Evolutionary conservation across 2,888 invertebrate genomes (phyloP).

Genomic region (Sesamia inferens): DNA sequence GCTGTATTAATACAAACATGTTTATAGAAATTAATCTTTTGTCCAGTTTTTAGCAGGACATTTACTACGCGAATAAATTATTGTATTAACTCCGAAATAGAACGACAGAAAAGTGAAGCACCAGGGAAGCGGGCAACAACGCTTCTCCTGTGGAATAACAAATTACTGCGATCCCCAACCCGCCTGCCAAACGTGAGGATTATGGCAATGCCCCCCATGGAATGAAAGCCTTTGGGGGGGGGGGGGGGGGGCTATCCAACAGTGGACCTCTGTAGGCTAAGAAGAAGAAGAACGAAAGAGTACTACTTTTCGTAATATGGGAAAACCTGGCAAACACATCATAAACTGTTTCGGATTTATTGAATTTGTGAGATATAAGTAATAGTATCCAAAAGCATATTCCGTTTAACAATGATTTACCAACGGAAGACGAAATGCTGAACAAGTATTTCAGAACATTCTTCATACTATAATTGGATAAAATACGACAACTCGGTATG

Average conservation of each 20-base stretch:
- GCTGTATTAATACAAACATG: conserved; percentile 34
- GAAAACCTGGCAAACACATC: conserved; percentile 9
- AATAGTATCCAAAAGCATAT: not conserved
- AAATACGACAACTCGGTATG: conserved; percentile 12
- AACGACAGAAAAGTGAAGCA: too few species aligned
- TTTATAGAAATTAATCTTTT: conserved; percentile 42
- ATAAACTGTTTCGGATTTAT: conserved; percentile 3
- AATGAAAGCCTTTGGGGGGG: too few species aligned
- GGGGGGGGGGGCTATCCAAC: too few species aligned
- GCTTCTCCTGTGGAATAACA: too few species aligned
- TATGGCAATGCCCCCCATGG: too few species aligned
- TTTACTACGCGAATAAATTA: conserved; percentile 45
- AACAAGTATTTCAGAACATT: not conserved
- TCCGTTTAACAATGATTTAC: not conserved
- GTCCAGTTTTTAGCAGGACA: conserved; percentile 26
- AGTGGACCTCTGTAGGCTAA: too few species aligned
- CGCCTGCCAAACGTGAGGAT: too few species aligned
- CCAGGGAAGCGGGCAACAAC: too few species aligned
- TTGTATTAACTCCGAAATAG: conserved; percentile 20
- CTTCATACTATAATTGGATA: conserved; percentile 29
- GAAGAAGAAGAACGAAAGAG: too few species aligned
- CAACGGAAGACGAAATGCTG: not conserved
- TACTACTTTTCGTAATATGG: conserved; percentile 16
- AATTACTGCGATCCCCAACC: too few species aligned
- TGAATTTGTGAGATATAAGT: conserved; percentile 22